A percentile compares a stretch with the other conserved stretches of the same genome.
Conservation (phyloP, 2,888 invertebrate genomes). For the Plebejus melissa region DNA sequence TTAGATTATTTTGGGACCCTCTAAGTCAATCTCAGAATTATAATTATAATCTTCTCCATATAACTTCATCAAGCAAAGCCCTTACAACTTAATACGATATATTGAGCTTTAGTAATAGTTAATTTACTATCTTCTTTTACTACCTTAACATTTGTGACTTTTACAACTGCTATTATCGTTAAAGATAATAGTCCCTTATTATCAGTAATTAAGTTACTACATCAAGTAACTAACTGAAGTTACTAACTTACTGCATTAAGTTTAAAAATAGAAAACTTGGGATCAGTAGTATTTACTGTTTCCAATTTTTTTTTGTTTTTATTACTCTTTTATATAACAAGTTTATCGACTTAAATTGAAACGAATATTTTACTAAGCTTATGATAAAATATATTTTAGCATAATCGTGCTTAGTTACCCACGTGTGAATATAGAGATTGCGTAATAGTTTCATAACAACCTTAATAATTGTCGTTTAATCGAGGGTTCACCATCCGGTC, state of each 20-base stretch:
- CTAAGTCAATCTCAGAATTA: no score
- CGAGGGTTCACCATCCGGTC: conserved; percentile 65
- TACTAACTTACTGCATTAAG: background rate
- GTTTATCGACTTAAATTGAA: no score
- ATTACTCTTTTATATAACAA: background rate
- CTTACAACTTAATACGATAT: background rate
- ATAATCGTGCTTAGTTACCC: background rate
- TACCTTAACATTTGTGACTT: conserved; percentile 2
- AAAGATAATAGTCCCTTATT: background rate
- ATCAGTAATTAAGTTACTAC: background rate
- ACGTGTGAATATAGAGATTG: background rate
- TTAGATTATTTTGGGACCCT: no score
- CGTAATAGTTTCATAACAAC: conserved; percentile 1
- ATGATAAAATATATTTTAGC: background rate
- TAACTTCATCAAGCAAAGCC: background rate
- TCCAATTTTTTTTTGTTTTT: background rate
- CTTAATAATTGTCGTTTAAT: conserved; percentile 53
- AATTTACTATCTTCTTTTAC: conserved; percentile 2
- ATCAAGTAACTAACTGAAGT: background rate
- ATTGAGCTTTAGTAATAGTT: background rate
- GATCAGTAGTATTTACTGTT: background rate
- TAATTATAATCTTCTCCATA: background rate
- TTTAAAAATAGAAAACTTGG: background rate
- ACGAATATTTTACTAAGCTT: no score
- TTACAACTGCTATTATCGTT: conserved; percentile 13